Evolutionary conservation across 1,140 invertebrate genomes (phyloP).

Genomic region (Pectinophora gossypiella): DNA sequence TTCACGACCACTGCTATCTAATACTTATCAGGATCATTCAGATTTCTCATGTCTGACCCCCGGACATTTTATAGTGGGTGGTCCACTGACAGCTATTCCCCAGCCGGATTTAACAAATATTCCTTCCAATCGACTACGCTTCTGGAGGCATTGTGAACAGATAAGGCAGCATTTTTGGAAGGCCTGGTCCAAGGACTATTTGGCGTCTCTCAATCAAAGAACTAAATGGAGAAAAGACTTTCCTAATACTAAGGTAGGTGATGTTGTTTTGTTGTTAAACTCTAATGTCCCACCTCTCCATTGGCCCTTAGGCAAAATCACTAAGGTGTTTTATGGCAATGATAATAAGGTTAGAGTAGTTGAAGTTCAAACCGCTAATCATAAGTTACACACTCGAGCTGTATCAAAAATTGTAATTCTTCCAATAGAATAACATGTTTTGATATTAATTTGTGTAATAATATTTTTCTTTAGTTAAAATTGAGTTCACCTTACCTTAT

Average conservation of each 20-base stretch:
- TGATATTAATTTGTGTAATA: no score
- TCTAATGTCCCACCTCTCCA: not conserved
- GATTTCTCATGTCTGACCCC: slow-evolving; percentile 15
- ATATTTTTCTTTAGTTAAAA: no score
- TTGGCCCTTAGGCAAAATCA: not conserved
- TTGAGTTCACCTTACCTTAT: no score
- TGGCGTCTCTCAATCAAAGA: slow-evolving; percentile 7
- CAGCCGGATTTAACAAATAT: slow-evolving; percentile 7
- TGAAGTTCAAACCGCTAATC: not conserved
- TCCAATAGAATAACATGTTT: not conserved
- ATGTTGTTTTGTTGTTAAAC: not conserved
- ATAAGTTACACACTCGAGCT: not conserved
- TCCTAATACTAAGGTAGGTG: not conserved
- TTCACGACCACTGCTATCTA: slow-evolving; percentile 7
- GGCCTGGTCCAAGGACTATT: slow-evolving; percentile 14
- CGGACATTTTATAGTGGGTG: slow-evolving; percentile 13
- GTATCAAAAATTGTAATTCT: not conserved
- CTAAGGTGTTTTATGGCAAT: slow-evolving; percentile 10
- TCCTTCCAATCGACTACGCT: slow-evolving; percentile 10
- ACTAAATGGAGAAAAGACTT: slow-evolving; percentile 5
- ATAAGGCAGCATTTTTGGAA: slow-evolving; percentile 18
- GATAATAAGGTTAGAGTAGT: slow-evolving; percentile 13
- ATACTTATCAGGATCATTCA: no score
- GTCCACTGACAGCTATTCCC: not conserved
- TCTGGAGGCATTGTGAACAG: slow-evolving; percentile 16